phyloP scores from a whole-genome alignment of 2,888 invertebrate species.

The Drosophila atripex region DNA sequence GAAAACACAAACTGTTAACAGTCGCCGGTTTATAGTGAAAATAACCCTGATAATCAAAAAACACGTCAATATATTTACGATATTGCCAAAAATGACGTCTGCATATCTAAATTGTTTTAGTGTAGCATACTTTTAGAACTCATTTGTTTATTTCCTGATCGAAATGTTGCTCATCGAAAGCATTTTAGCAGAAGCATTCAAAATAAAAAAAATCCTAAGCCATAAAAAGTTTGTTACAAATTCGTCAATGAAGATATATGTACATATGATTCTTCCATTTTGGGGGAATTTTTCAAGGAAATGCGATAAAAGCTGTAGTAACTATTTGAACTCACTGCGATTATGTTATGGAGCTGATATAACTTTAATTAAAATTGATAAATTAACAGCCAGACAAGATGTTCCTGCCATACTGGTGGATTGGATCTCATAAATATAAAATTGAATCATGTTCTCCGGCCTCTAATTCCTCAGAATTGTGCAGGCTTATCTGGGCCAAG shows the following conservation, averaged over 20 bases:
- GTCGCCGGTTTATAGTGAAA: background rate
- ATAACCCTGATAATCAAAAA: background rate
- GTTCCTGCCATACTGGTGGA: slow-evolving; percentile 27
- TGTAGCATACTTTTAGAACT: slow-evolving; percentile 3
- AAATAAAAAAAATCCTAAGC: too few relatives aligned
- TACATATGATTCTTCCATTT: background rate
- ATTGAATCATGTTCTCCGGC: slow-evolving; percentile 31
- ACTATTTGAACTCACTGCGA: background rate
- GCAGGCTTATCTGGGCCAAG: slow-evolving; percentile 40
- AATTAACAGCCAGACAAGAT: slow-evolving; percentile 27
- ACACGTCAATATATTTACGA: slow-evolving; percentile 6
- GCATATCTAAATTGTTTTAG: slow-evolving; percentile 5
- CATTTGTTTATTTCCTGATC: background rate
- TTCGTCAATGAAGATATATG: background rate
- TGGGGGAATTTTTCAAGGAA: slow-evolving; percentile 14
- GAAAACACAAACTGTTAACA: too few relatives aligned
- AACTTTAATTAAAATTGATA: slow-evolving; percentile 45
- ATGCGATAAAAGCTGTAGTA: background rate
- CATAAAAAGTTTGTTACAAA: background rate
- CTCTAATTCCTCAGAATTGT: slow-evolving; percentile 37
- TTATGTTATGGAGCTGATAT: slow-evolving; percentile 31
- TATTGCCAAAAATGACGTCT: background rate
- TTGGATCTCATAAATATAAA: slow-evolving; percentile 33
- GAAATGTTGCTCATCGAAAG: too few relatives aligned
- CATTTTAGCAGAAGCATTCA: too few relatives aligned